Percentiles rank a stretch among this genome's conserved stretches.
These are phyloP conservation scores for Clusia tigrina DNA, from an alignment of 2,888 invertebrate species.

Conservation along the genomic window DNA sequence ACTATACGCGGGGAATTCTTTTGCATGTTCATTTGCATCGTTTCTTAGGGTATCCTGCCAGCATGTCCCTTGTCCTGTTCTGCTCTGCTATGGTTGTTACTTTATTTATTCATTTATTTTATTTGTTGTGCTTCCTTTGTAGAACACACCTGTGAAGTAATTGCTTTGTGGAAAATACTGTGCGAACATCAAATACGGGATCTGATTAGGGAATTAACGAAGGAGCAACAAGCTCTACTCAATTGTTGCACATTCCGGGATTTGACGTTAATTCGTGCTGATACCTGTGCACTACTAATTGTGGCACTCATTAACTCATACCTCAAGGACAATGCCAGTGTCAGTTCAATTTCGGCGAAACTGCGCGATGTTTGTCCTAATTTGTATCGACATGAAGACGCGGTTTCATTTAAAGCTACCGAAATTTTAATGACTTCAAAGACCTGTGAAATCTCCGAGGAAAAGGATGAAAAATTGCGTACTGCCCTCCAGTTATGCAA, in stretches of 20 bases:
- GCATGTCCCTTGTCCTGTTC: too few species aligned
- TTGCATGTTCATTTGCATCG: too few species aligned
- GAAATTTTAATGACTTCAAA: conserved; percentile 87
- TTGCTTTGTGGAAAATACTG: conserved; percentile 91
- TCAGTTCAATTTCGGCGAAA: conserved; percentile 87
- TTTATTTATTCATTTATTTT: too few species aligned
- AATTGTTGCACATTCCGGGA: conserved; percentile 69
- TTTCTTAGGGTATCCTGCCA: too few species aligned
- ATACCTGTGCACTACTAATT: conserved; percentile 78
- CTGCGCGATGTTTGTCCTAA: conserved; percentile 91
- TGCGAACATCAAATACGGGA: conserved; percentile 91
- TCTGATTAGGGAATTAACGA: conserved; percentile 74
- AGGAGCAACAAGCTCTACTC: conserved; percentile 72
- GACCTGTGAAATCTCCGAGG: conserved; percentile 75
- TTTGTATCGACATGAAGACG: conserved; percentile 93
- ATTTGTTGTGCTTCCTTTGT: too few species aligned
- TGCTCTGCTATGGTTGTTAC: too few species aligned
- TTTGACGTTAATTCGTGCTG: conserved; percentile 65
- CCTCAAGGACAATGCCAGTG: conserved; percentile 92
- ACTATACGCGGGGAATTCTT: too few species aligned
- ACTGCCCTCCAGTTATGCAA: conserved; percentile 86
- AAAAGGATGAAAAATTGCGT: conserved; percentile 78
- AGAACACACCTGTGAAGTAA: conserved; percentile 84
- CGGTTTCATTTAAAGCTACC: conserved; percentile 93
- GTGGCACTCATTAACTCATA: conserved; percentile 89